Conservation (phyloP, 1,140 invertebrate species). For the Tetraneura akinire region DNA sequence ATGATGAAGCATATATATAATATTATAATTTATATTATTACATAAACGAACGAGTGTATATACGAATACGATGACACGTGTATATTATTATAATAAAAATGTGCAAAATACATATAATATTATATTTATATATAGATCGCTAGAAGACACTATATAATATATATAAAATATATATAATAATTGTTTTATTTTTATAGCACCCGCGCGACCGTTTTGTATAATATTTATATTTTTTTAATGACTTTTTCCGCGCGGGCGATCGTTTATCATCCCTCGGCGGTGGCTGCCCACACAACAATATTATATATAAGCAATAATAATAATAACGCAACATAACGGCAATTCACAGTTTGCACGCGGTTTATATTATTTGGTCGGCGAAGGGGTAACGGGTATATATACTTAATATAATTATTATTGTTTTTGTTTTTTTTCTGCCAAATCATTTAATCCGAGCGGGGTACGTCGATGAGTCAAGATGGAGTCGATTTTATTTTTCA, state of each 20-base stretch:
- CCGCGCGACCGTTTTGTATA: slow-evolving; percentile 4
- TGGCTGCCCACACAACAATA: neutral
- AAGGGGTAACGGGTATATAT: too few species aligned
- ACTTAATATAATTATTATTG: too few species aligned
- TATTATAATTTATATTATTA: too few species aligned
- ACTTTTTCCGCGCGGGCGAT: neutral
- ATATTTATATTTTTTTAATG: slow-evolving; percentile 25
- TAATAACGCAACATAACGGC: slow-evolving; percentile 1
- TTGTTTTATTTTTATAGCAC: slow-evolving; percentile 21
- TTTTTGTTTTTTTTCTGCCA: slow-evolving; percentile 23
- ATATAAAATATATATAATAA: too few species aligned
- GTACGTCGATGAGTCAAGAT: neutral
- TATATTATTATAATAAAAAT: too few species aligned
- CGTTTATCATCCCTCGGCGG: slow-evolving; percentile 4
- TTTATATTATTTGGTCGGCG: too few species aligned
- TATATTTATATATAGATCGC: too few species aligned
- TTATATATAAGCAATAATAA: neutral
- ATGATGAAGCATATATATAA: too few species aligned
- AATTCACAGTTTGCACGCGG: neutral
- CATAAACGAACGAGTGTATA: too few species aligned
- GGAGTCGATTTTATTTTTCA: neutral
- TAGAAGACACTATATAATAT: neutral
- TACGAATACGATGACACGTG: too few species aligned
- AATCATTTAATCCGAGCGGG: slow-evolving; percentile 27
- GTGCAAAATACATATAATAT: too few species aligned